Percentiles rank a stretch among this genome's conserved stretches.
phyloP scores from a whole-genome alignment of 2,888 invertebrate genomes.

The Eulithis testata region DNA sequence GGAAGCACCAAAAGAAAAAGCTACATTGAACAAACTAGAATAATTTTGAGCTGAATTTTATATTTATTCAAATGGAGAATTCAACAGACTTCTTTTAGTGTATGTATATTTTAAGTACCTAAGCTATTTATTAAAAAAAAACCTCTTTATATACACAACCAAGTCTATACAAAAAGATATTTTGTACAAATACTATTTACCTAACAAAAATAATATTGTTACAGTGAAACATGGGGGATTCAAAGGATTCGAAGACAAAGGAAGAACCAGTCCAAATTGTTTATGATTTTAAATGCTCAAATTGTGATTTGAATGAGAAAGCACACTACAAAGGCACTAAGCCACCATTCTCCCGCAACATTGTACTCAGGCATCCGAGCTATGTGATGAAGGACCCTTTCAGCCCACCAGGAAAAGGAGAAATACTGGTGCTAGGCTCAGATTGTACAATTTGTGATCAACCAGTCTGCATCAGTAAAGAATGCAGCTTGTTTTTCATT shows the following conservation, averaged over 20 bases:
- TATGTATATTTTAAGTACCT: constrained; percentile 11
- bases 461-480: constrained; percentile 88
- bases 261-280: constrained; percentile 53
- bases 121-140: too few relatives aligned
- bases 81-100: constrained; percentile 3
- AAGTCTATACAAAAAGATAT: neutral
- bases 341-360: constrained; percentile 89
- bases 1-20: constrained; percentile 87
- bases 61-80: constrained; percentile 10
- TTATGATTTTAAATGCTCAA: constrained; percentile 86
- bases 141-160: neutral
- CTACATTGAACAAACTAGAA: constrained; percentile 50
- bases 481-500: constrained; percentile 92
- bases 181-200: neutral
- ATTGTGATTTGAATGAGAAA: constrained; percentile 87
- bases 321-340: constrained; percentile 90
- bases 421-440: constrained; percentile 90
- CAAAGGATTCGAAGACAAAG: constrained; percentile 53
- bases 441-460: constrained; percentile 89
- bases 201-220: constrained; percentile 42
- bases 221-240: constrained; percentile 63
- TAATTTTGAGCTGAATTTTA: constrained; percentile 24
- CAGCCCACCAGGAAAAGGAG: constrained; percentile 88
- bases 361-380: constrained; percentile 88
- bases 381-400: constrained; percentile 95